Evolutionary conservation across 2,113 vertebrate species (phyloP).

Genomic region (Echinops telfairi): DNA sequence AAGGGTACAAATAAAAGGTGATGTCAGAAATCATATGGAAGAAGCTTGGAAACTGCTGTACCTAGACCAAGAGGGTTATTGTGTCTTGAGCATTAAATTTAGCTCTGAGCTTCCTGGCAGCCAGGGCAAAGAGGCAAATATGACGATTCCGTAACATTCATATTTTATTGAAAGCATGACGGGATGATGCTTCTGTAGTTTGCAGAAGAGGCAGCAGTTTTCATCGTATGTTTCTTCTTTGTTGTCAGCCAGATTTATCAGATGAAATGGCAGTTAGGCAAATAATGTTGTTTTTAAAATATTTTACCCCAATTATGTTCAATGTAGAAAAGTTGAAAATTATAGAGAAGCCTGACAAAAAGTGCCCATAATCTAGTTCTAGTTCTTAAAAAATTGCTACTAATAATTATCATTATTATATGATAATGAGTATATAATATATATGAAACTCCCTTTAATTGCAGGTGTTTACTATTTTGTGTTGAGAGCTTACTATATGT

Average conservation of each 20-base stretch:
- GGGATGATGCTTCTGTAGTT: background rate
- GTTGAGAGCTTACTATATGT: background rate
- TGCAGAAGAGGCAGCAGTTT: constrained; percentile 19
- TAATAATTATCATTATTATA: too few relatives aligned
- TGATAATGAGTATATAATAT: too few relatives aligned
- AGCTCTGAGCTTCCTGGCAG: constrained; percentile 50
- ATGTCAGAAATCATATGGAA: background rate
- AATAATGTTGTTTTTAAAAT: background rate
- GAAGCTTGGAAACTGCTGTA: background rate
- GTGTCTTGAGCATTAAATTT: constrained; percentile 20
- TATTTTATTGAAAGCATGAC: constrained; percentile 11
- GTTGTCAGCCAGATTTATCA: constrained; percentile 49
- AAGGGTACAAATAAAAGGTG: constrained; percentile 31
- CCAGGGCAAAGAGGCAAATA: constrained; percentile 51
- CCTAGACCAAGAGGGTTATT: background rate
- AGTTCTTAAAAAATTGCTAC: too few relatives aligned
- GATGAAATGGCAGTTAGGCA: constrained; percentile 39
- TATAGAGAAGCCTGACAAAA: constrained; percentile 52
- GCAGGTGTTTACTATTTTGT: background rate
- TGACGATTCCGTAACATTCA: background rate
- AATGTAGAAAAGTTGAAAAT: constrained; percentile 51
- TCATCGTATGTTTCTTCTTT: constrained; percentile 33
- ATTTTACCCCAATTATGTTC: constrained; percentile 21
- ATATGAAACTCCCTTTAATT: too few relatives aligned
- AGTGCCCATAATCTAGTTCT: constrained; percentile 15